Evolutionary conservation across 2,797 vertebrate species (phyloP).

Genomic region (Sebastes oblongus): DNA sequence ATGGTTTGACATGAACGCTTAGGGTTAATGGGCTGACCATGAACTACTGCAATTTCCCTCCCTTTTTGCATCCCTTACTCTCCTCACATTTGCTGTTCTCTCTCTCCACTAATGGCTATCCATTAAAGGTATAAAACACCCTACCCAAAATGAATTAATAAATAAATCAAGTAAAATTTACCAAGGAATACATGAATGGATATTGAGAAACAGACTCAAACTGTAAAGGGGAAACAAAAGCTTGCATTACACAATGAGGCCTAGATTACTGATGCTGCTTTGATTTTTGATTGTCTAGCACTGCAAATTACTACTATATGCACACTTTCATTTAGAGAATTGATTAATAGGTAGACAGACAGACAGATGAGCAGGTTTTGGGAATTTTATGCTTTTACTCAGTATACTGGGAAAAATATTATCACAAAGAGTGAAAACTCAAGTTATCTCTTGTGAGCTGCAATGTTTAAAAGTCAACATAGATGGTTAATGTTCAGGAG

Average conservation of each 20-base stretch:
- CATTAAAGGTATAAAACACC: background rate
- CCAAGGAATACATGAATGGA: background rate
- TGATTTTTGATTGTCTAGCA: background rate
- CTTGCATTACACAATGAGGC: background rate
- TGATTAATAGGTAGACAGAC: background rate
- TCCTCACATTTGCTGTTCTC: background rate
- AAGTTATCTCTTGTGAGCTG: background rate
- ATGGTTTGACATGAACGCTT: background rate
- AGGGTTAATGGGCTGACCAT: background rate
- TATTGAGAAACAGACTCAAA: background rate
- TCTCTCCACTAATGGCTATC: background rate
- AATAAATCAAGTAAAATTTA: background rate
- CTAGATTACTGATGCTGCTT: background rate
- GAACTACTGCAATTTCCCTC: background rate
- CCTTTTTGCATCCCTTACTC: background rate
- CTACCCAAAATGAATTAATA: background rate
- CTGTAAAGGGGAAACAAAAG: slow-evolving; percentile 9
- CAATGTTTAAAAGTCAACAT: background rate
- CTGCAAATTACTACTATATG: background rate
- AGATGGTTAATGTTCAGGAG: background rate
- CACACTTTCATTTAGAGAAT: background rate
- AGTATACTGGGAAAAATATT: background rate
- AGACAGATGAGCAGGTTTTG: background rate
- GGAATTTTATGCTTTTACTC: background rate
- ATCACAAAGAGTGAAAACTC: background rate